Evolutionary conservation across 2,797 vertebrate genomes (phyloP), one percentile per base, ranked within the genome.

Genomic region (Chiroxiphia lanceolata): DNA sequence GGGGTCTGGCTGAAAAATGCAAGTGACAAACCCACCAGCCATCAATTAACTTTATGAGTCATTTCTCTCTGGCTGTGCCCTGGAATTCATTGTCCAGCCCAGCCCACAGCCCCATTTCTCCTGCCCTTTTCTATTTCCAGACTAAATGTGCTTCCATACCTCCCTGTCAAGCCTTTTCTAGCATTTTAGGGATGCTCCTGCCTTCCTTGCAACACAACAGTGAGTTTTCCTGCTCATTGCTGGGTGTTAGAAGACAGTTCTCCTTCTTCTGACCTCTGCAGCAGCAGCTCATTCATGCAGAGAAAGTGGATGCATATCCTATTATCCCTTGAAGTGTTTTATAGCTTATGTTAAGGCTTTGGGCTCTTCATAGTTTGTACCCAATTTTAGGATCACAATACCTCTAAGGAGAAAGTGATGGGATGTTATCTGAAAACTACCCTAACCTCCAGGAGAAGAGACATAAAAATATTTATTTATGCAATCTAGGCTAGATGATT

Each of bases 241-340:
- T 75, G 67, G 71, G 54, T 93, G 33, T 93, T 90, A 56, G 92
- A 67, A 94, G 93, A 56, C 77, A 59, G 65, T 48, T 97, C 88
- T 97, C 95, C 96, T 97, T 95, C 93, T 89, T 69, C 83, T 76
- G 93, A 97, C 95, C 96, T 94, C 90, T 70, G 83, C 5, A 0
- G 59, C 11, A 21, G 17, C 4, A 36, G 95, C 86, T 96, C 80
- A 76, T 81, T 93, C 94, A 90, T 96, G 96, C 90, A 93, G 95
- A 90, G 94, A 95, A 79, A 92, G 94, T 84, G 74, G 85, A 94
- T 92, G 93, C 83, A 74, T 45, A 94, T 94, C 77, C 74, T 87
- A 92, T 96, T 95, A 95, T 87, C 59, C 51, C 67, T 76, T 84
- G 54, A 90, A 84, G 51, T 72, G 76, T 94, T 96, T 95, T 84